Evolutionary conservation across 2,113 vertebrate genomes (phyloP), one percentile per base, ranked within the genome.

Genomic region (Furnarius figulus): DNA sequence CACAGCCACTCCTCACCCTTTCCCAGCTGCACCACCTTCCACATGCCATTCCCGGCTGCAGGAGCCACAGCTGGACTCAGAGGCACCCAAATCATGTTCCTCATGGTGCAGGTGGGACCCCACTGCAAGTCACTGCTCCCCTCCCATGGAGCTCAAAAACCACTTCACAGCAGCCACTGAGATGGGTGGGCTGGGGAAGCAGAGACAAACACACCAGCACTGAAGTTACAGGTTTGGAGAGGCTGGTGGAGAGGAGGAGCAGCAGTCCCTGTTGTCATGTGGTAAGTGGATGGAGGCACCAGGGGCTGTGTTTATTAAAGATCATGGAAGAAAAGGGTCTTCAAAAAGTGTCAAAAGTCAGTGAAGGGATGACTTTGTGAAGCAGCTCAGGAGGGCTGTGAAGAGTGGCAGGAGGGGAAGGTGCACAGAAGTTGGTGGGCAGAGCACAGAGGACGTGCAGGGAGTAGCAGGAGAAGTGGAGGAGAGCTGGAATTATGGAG

Each of bases 401-500:
- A 68, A 35, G 39, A 59, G 77, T 10, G 70, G 53, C 66, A 73
- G 66, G 58, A 78, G 92, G 88, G 50, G 83, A 66, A 74, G 61
- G 63, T 5, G 4, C 27, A 14, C 66, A 77, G 82, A 87, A 42
- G 61, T 21, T 81, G 85, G 72, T 63, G 42, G 5, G 0, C 0
- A 66, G 79, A 85, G 90, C 93, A 59, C 2, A 56, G 79, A 83
- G 52, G 82, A 81, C 21, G 67, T 0, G 2, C 0, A 0, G 44
- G 20, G 65, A 35, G 22, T 16, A 56, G 68, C 63, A 61, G 4
- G 1, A 2, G 1, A 66, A 66, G 87, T 44, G 44, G 56, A 78
- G 73, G 67, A 85, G 76, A 94, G 74, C 80, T 75, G 88, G 88
- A 89, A 84, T 52, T 77, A 33, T 68, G 76, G 88, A 93, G 92